Evolutionary conservation across 2,797 vertebrate genomes (phyloP).

Genomic region (Peromyscus attwateri): DNA sequence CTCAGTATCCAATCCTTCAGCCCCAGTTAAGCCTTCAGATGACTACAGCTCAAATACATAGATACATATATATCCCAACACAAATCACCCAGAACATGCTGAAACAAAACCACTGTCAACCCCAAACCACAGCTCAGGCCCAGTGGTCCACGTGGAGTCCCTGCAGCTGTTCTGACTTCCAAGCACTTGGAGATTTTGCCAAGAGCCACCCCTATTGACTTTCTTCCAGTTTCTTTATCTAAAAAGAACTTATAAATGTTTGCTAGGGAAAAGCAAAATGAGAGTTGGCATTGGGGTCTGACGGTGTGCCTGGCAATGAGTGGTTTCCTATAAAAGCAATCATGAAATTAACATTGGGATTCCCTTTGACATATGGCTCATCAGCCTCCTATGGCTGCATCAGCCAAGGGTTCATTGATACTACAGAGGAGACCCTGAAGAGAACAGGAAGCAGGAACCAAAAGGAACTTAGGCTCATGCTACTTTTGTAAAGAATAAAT

Average conservation of each 20-base stretch:
- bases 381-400: not conserved
- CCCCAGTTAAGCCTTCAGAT: not conserved
- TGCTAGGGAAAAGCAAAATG: not conserved
- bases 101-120: not conserved
- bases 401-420: not conserved
- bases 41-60: not conserved
- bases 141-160: rapidly evolving
- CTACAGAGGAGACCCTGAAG: not conserved
- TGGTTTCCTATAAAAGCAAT: not conserved
- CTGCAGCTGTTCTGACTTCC: not conserved
- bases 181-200: not conserved
- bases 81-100: not conserved
- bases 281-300: not conserved
- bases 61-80: not conserved
- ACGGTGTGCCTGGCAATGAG: not conserved
- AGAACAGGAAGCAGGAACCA: not conserved
- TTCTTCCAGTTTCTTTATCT: not conserved
- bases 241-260: not conserved
- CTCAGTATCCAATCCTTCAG: not conserved
- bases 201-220: not conserved
- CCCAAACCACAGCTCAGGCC: too few species aligned
- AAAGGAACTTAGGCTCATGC: not conserved
- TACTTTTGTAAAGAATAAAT: not conserved
- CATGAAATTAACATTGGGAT: not conserved
- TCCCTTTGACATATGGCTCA: not conserved